Conservation (phyloP, 1,140 invertebrate genomes). For the Dysdera silvatica region DNA sequence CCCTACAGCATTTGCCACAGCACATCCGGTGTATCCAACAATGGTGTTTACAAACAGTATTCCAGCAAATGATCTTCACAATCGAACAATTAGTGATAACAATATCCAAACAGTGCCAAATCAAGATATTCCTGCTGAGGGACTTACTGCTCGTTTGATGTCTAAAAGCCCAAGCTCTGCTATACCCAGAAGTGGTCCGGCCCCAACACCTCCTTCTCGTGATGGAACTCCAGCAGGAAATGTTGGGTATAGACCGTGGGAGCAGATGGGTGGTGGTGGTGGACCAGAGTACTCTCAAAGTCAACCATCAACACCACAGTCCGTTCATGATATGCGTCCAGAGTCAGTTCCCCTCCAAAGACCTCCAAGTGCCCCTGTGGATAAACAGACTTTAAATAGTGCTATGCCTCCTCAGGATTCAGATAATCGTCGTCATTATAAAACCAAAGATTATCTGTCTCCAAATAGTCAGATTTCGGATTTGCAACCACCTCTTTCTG, state of each 20-base stretch:
- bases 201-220: conserved; percentile 22
- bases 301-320: conserved; percentile 21
- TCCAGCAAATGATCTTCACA: neutral
- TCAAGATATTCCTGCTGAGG: conserved; percentile 26
- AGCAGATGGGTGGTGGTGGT: conserved; percentile 15
- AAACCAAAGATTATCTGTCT: conserved; percentile 7
- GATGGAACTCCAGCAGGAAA: conserved; percentile 26
- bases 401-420: neutral
- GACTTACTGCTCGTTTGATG: conserved; percentile 27
- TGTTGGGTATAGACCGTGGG: conserved; percentile 32
- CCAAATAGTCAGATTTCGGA: conserved; percentile 8
- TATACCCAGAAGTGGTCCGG: conserved; percentile 1
- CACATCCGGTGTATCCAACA: neutral
- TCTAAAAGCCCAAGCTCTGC: conserved; percentile 21
- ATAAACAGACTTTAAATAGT: conserved; percentile 3
- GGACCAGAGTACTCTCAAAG: conserved; percentile 10
- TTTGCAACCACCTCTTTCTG: conserved; percentile 13
- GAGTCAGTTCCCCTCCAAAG: neutral
- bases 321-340: conserved; percentile 9
- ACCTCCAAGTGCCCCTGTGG: conserved; percentile 13
- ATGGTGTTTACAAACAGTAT: neutral
- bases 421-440: neutral
- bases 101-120: conserved; percentile 9
- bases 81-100: neutral
- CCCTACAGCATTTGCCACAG: neutral